Percentiles rank a stretch among this genome's conserved stretches.
phyloP scores from a whole-genome alignment of 2,797 vertebrate genomes.

The Hippoglossus hippoglossus region DNA sequence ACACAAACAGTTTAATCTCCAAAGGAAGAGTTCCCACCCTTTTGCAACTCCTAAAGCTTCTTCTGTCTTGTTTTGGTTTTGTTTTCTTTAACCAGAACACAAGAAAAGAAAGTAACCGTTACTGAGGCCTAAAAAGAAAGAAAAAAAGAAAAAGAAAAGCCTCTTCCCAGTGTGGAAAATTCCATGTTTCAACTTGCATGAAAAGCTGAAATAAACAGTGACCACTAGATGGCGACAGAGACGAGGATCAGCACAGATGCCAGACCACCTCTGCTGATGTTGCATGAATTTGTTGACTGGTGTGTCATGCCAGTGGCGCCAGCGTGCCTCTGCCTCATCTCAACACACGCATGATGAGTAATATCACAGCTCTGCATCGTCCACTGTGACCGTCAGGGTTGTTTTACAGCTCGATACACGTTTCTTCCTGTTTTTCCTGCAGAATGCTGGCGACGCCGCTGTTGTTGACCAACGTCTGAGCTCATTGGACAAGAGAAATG shows the following conservation, averaged over 20 bases:
- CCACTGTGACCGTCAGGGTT: not conserved
- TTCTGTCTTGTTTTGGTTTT: not conserved
- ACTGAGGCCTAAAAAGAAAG: not conserved
- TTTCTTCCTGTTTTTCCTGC: slow-evolving; percentile 56
- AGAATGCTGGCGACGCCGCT: slow-evolving; percentile 71
- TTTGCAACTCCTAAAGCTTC: not conserved
- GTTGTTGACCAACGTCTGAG: slow-evolving; percentile 72
- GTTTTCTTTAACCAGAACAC: slow-evolving; percentile 19
- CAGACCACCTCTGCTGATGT: slow-evolving; percentile 54
- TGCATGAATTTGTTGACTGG: slow-evolving; percentile 32
- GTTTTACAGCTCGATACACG: not conserved
- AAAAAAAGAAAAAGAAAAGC: slow-evolving; percentile 1
- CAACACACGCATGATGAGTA: not conserved
- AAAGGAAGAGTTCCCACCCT: not conserved
- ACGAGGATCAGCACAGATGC: slow-evolving; percentile 6
- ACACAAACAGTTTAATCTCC: not conserved
- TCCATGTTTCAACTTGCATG: slow-evolving; percentile 38
- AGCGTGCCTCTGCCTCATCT: slow-evolving; percentile 16
- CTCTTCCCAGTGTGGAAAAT: slow-evolving; percentile 70
- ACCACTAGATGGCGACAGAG: slow-evolving; percentile 70
- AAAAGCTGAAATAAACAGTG: not conserved
- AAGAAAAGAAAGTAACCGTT: slow-evolving; percentile 25
- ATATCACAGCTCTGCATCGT: not conserved
- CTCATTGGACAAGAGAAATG: slow-evolving; percentile 80
- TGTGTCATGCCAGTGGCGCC: slow-evolving; percentile 27